Base-by-base conservation (phyloP, 2,113 vertebrate genomes). In the Strigops habroptila region DNA sequence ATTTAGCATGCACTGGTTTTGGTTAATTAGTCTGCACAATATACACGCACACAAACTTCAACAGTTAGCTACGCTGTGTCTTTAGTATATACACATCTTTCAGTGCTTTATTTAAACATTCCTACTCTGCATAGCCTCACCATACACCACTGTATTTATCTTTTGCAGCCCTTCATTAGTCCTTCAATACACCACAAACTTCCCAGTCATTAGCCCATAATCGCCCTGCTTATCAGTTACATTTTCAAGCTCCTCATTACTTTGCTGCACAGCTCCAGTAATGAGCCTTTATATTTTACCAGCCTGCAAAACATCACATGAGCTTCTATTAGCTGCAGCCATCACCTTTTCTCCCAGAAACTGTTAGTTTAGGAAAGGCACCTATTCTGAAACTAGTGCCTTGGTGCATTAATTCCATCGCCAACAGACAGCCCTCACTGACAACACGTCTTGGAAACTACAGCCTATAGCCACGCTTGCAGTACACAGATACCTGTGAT, bases 151-250 rank as follows among this genome's bases (percentile, higher is more conserved):
- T 4, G 19, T 33, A 77, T 79, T 82, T 92, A 86, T 76, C 89
- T 82, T 87, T 60, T 65, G 28, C n/a, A 91, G 77, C 23, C 89
- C 65, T 95, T 96, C 74, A 89, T 95, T 91, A 96, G 86, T 62
- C 77, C 81, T 93, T 91, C 92, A 82, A 13, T 82, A 84, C 17
- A 91, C 33, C 62, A 81, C 55, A 95, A 92, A 79, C 44, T 92
- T 89, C 62, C 89, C 82, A 65, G 77, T 92, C 74, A 68, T 96
- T 82, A 93, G 65, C 84, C 81, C 71, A 62, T 82, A 57, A 95
- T 87, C 33, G 5, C 3, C 7, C 52, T 87, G 65, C 93, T 95
- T 89, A 95, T 87, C 91, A 82, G 74, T 82, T 84, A 79, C 74
- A 79, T 75, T 93, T 84, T 64, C 70, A 89, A 86, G 65, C 24